Percentiles rank a stretch among this genome's conserved stretches.
Evolutionary conservation across 2,797 vertebrate species (phyloP).

Genomic region (Scleropages formosus): DNA sequence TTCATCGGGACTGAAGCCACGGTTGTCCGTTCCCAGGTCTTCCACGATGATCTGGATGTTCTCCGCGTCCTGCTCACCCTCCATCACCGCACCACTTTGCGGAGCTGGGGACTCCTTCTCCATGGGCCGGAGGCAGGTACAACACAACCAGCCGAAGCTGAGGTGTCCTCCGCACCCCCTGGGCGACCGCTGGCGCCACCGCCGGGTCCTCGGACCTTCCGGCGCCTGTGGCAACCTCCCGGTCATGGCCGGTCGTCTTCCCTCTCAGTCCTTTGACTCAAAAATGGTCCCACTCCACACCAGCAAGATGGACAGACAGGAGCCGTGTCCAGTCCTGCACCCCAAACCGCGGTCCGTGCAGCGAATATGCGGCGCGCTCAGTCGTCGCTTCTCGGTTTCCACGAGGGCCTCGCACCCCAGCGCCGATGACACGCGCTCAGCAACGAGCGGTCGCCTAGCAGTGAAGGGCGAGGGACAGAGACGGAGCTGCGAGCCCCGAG

Average conservation of each 20-base stretch:
- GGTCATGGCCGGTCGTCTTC: not conserved
- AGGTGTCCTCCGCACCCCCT: constrained; percentile 36
- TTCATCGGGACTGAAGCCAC: constrained; percentile 52
- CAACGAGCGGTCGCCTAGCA: constrained; percentile 67
- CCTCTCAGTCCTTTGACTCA: not conserved
- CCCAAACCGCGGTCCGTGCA: too few relatives aligned
- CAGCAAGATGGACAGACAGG: not conserved
- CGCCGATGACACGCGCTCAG: too few relatives aligned
- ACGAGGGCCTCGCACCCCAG: too few relatives aligned
- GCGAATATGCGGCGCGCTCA: too few relatives aligned
- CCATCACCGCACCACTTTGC: not conserved
- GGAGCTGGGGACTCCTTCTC: constrained; percentile 37
- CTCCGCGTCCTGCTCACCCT: constrained; percentile 43
- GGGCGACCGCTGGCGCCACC: not conserved
- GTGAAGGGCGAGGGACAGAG: constrained; percentile 33
- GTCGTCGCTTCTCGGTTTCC: too few relatives aligned
- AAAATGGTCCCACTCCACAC: too few relatives aligned
- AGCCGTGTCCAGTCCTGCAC: not conserved
- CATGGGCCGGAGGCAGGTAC: constrained; percentile 49
- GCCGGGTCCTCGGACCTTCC: not conserved
- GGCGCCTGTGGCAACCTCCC: not conserved
- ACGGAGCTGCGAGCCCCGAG: constrained; percentile 45
- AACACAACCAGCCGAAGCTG: constrained; percentile 53
- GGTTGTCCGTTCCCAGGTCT: constrained; percentile 67
- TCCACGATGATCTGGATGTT: constrained; percentile 59